These are phyloP conservation scores for Tenodera sinensis DNA, from an alignment of 2,888 invertebrate genomes.

Conservation along the genomic window DNA sequence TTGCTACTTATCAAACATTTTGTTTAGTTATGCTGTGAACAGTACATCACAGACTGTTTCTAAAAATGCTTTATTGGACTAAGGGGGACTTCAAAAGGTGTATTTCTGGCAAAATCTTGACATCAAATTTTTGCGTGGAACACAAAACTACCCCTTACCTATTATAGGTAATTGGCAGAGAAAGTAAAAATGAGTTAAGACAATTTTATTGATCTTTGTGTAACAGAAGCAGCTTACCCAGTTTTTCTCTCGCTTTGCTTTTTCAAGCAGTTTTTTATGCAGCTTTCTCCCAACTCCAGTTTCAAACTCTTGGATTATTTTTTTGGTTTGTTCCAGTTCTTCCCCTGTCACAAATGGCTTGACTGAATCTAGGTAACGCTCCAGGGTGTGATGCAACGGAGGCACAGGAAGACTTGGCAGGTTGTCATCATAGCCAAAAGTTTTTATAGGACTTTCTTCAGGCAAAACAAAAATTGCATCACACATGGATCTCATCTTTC, in stretches of 20 bases:
- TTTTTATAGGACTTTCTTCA: slow-evolving; percentile 35
- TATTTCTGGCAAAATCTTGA: no score
- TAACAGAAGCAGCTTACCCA: not conserved
- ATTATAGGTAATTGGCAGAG: no score
- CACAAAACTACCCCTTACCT: no score
- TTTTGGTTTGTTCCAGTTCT: slow-evolving; percentile 47
- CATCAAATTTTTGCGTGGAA: no score
- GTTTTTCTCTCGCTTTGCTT: not conserved
- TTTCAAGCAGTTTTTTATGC: slow-evolving; percentile 39
- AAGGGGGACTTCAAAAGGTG: no score
- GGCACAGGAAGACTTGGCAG: slow-evolving; percentile 55
- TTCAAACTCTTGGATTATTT: slow-evolving; percentile 49
- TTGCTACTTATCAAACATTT: no score
- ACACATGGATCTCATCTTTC: not conserved
- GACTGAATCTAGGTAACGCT: slow-evolving; percentile 52
- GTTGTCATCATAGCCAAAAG: slow-evolving; percentile 51
- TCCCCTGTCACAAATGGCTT: slow-evolving; percentile 47
- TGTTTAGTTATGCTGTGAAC: no score
- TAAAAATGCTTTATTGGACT: no score
- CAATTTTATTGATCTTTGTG: no score
- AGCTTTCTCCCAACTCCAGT: slow-evolving; percentile 49
- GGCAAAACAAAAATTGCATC: slow-evolving; percentile 14
- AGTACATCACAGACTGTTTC: no score
- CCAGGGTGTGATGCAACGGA: slow-evolving; percentile 49
- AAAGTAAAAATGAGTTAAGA: no score